Evolutionary conservation across 2,888 invertebrate genomes (phyloP).

Genomic region (Cetonia aurata): DNA sequence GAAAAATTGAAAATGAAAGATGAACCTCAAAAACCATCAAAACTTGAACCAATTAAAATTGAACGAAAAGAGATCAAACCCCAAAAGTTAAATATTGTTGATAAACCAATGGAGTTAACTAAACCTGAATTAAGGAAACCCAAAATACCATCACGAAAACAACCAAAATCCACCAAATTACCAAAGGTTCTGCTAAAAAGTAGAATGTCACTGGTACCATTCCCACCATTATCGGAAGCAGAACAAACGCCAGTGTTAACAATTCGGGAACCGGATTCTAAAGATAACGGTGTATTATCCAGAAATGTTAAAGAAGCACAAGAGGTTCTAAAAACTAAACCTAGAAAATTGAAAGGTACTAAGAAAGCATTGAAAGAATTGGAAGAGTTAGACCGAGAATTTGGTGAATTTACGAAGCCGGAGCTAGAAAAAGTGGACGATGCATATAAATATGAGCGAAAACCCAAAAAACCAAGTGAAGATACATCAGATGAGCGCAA

Average conservation of each 20-base stretch:
- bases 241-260: slow-evolving; percentile 61
- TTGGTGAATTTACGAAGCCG: slow-evolving; percentile 64
- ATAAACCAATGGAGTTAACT: slow-evolving; percentile 69
- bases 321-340: slow-evolving; percentile 60
- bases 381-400: slow-evolving; percentile 65
- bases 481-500: slow-evolving; percentile 55
- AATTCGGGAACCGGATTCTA: slow-evolving; percentile 60
- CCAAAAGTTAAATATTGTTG: slow-evolving; percentile 72
- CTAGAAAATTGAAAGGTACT: slow-evolving; percentile 61
- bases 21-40: slow-evolving; percentile 50
- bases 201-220: slow-evolving; percentile 72
- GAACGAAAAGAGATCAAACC: slow-evolving; percentile 73
- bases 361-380: slow-evolving; percentile 63
- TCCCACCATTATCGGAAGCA: slow-evolving; percentile 62
- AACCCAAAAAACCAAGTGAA: slow-evolving; percentile 51
- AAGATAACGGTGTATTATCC: slow-evolving; percentile 66
- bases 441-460: slow-evolving; percentile 56
- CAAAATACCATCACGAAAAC: slow-evolving; percentile 58
- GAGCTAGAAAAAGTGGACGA: slow-evolving; percentile 63
- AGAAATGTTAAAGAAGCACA: slow-evolving; percentile 68
- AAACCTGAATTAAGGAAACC: slow-evolving; percentile 74
- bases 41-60: slow-evolving; percentile 69
- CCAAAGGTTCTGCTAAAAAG: slow-evolving; percentile 80
- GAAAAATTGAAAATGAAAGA: slow-evolving; percentile 47
- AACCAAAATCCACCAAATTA: slow-evolving; percentile 61